Conservation (phyloP, 1,140 invertebrate genomes). For the Parapsyche elsis region DNA sequence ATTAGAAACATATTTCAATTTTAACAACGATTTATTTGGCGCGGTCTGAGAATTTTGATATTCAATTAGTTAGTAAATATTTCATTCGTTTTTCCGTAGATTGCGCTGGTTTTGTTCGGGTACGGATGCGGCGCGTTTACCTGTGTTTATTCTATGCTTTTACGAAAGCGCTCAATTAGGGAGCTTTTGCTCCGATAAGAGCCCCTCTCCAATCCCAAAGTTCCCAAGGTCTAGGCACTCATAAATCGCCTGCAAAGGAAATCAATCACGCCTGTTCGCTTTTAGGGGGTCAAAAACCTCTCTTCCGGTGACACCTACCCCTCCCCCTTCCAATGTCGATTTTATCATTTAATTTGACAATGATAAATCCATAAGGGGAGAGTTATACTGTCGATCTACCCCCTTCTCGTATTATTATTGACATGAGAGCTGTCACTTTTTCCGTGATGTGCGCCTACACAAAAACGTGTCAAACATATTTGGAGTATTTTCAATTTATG, state of each 20-base stretch:
- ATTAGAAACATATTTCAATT: no score
- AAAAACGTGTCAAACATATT: no score
- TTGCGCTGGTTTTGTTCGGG: no score
- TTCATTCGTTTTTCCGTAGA: no score
- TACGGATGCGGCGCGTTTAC: neutral
- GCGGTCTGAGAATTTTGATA: no score
- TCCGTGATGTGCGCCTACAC: neutral
- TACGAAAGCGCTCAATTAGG: conserved; percentile 22
- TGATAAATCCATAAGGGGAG: conserved; percentile 5
- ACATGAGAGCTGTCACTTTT: neutral
- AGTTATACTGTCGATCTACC: neutral
- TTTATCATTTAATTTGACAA: conserved; percentile 34
- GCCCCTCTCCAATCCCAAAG: neutral
- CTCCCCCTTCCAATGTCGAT: neutral
- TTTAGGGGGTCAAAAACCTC: neutral
- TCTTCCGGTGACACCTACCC: neutral
- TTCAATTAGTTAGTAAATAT: no score
- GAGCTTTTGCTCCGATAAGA: neutral
- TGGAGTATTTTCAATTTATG: no score
- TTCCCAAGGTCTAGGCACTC: neutral
- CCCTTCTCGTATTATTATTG: neutral
- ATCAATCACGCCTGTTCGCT: conserved; percentile 8
- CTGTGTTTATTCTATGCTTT: neutral
- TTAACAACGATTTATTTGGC: no score
- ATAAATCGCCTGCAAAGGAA: conserved; percentile 17